Percentiles rank a stretch among this genome's conserved stretches.
Evolutionary conservation across 92 coral and sea anemone genomes (phyloP).

Genomic region (Anthopleura xanthogrammica): DNA sequence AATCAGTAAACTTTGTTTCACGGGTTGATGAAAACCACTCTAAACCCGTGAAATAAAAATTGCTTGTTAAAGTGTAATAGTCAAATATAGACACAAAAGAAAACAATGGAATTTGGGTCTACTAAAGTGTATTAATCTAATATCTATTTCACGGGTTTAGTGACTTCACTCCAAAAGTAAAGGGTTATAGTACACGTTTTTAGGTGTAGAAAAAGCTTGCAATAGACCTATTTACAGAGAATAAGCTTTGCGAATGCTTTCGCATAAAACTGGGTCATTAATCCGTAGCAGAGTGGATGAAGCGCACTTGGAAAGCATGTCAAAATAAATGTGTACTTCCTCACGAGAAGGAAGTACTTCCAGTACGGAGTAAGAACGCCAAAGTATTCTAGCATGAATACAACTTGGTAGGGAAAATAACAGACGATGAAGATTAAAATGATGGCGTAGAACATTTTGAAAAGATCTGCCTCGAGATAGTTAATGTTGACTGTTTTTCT

Average conservation of each 20-base stretch:
- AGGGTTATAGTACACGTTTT: no score
- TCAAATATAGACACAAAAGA: no score
- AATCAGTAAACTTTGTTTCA: no score
- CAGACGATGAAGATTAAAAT: slow-evolving; percentile 42
- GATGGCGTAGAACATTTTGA: slow-evolving; percentile 51
- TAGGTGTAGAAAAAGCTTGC: not conserved
- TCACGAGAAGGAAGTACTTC: slow-evolving; percentile 15
- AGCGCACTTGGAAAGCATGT: slow-evolving; percentile 54
- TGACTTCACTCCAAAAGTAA: no score
- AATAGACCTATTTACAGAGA: slow-evolving; percentile 26
- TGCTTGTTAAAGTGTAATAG: no score
- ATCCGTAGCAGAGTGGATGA: slow-evolving; percentile 62
- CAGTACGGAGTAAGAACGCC: slow-evolving; percentile 17
- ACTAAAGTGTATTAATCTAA: no score
- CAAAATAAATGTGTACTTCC: slow-evolving; percentile 32
- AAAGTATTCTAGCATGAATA: slow-evolving; percentile 41
- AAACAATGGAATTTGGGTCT: no score
- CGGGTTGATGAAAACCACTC: no score
- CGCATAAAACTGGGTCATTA: slow-evolving; percentile 52
- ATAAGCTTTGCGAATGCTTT: slow-evolving; percentile 47
- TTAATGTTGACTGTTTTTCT: not conserved
- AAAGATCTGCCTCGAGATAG: slow-evolving; percentile 40
- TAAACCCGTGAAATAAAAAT: no score
- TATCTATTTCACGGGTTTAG: no score
- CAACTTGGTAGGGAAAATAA: slow-evolving; percentile 57